Evolutionary conservation across 1,140 invertebrate species (phyloP).

Genomic region (Rhagoletis pomonella): DNA sequence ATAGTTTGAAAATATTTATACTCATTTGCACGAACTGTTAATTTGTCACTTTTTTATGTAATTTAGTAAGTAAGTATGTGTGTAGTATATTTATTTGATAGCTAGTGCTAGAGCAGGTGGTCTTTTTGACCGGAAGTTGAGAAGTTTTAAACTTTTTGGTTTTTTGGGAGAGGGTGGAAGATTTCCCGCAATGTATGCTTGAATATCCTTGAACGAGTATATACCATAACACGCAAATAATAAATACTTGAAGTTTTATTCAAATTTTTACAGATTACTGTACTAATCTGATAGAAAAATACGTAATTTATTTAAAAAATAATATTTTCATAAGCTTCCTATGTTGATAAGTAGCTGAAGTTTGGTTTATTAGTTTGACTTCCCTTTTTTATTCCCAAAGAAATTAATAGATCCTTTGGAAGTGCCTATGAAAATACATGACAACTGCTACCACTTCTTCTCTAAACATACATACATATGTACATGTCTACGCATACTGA

Average conservation of each 20-base stretch:
- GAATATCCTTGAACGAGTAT: not conserved
- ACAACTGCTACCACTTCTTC: not conserved
- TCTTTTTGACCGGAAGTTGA: slow-evolving; percentile 72
- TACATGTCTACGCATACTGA: not conserved
- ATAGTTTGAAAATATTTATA: slow-evolving; percentile 56
- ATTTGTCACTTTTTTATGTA: slow-evolving; percentile 3
- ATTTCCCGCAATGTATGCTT: not conserved
- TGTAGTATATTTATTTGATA: not conserved
- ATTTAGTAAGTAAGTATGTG: not conserved
- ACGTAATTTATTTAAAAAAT: too few relatives aligned
- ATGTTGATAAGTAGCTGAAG: not conserved
- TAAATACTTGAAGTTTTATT: too few relatives aligned
- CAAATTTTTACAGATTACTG: too few relatives aligned
- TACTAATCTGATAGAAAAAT: too few relatives aligned
- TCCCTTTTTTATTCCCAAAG: not conserved
- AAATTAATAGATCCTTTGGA: not conserved
- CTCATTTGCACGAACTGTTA: slow-evolving; percentile 47
- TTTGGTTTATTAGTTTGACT: not conserved
- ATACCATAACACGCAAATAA: too few relatives aligned
- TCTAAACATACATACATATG: not conserved
- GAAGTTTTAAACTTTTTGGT: slow-evolving; percentile 70
- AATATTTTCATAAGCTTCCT: not conserved
- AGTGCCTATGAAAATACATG: not conserved
- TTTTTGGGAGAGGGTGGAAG: not conserved
- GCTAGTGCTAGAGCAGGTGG: slow-evolving; percentile 58